These are phyloP conservation scores for Nesospiza acunhae DNA, from an alignment of 2,113 vertebrate species.

Conservation along the genomic window DNA sequence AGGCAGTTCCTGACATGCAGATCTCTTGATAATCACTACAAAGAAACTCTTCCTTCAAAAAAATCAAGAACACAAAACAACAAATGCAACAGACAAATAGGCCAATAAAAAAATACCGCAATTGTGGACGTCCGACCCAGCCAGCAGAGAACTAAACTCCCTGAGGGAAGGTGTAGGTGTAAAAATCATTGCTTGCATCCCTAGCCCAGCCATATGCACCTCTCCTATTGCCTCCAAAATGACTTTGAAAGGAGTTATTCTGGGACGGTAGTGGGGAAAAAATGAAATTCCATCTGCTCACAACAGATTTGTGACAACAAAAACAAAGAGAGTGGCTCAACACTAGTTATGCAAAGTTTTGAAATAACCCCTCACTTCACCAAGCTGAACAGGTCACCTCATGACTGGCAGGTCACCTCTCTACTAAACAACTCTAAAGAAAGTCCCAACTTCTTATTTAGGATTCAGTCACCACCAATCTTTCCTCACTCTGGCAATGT, in stretches of 20 bases:
- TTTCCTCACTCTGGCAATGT: neutral
- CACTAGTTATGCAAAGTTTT: neutral
- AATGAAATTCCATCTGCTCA: conserved; percentile 44
- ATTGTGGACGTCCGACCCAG: accelerated
- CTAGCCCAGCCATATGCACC: neutral
- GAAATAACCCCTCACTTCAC: neutral
- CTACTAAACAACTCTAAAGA: neutral
- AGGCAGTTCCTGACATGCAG: neutral
- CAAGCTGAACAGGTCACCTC: too few species aligned
- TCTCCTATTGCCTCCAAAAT: neutral
- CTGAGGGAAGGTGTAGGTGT: neutral
- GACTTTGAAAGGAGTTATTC: conserved; percentile 22
- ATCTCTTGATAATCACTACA: neutral
- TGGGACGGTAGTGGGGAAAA: neutral
- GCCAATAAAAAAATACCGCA: neutral
- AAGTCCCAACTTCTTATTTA: neutral
- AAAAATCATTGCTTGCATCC: neutral
- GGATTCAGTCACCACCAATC: neutral
- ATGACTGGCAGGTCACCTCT: neutral
- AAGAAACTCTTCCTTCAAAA: neutral
- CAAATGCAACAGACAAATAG: neutral
- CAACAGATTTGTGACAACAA: neutral
- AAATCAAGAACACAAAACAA: neutral
- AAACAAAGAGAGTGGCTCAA: neutral
- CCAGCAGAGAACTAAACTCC: neutral